Evolutionary conservation across 2,888 invertebrate genomes (phyloP).

Genomic region (Latrodectus hesperus): DNA sequence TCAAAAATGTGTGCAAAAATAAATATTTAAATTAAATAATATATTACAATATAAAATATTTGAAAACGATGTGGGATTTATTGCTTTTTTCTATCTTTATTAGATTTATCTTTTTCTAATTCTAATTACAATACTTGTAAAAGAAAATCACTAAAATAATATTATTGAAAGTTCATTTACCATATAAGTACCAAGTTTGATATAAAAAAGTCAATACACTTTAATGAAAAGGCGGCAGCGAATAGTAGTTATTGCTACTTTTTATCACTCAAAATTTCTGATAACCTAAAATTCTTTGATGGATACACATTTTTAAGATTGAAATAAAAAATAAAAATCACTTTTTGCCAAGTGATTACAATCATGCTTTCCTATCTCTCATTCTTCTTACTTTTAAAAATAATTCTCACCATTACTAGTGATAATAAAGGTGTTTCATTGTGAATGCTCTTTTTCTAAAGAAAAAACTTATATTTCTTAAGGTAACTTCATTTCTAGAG

Average conservation of each 20-base stretch:
- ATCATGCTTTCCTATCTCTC: neutral
- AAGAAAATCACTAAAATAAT: no score
- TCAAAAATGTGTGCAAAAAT: no score
- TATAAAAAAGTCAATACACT: no score
- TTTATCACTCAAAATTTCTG: neutral
- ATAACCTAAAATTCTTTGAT: neutral
- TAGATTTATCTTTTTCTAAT: no score
- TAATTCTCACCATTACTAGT: conserved; percentile 3
- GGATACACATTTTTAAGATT: neutral
- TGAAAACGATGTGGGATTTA: no score
- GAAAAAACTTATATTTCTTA: conserved; percentile 7
- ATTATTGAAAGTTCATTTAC: no score
- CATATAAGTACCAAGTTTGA: no score
- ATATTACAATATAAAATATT: no score
- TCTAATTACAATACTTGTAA: no score
- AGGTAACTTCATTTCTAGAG: conserved; percentile 1
- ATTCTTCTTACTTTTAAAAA: neutral
- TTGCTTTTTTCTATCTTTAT: no score
- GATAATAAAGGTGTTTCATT: conserved; percentile 24
- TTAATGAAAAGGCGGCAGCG: no score
- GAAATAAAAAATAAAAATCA: neutral
- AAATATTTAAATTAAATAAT: no score
- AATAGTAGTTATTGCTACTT: neutral
- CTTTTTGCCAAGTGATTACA: neutral
- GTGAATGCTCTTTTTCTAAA: conserved; percentile 9